Evolutionary conservation across 2,797 vertebrate species (phyloP).

Genomic region (Smutsia gigantea): DNA sequence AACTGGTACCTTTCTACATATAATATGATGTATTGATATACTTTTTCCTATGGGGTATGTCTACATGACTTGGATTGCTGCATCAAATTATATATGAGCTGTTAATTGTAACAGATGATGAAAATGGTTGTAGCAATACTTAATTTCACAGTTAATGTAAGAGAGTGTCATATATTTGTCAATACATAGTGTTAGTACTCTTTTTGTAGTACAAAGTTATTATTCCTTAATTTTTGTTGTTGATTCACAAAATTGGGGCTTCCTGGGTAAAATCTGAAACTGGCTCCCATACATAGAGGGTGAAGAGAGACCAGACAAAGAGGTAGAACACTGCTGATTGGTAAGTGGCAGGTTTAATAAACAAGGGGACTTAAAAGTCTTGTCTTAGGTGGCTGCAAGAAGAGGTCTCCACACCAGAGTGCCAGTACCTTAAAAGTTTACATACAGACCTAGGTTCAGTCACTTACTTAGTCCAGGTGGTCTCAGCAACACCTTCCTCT

Average conservation of each 20-base stretch:
- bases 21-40: not conserved
- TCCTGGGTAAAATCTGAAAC: not conserved
- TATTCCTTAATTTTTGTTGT: not conserved
- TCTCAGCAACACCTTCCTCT: not conserved
- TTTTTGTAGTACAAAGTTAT: not conserved
- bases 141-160: not conserved
- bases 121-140: not conserved
- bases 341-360: not conserved
- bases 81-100: not conserved
- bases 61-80: not conserved
- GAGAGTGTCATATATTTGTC: not conserved
- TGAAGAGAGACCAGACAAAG: not conserved
- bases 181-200: not conserved
- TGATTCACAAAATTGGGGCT: not conserved
- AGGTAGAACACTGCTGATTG: too few species aligned
- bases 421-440: not conserved
- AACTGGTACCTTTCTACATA: not conserved
- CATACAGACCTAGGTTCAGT: not conserved
- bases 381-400: not conserved
- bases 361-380: not conserved
- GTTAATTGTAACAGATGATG: not conserved
- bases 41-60: not conserved
- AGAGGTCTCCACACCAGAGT: not conserved
- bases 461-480: not conserved
- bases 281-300: not conserved